Percentiles rank a stretch among this genome's conserved stretches.
Evolutionary conservation across 2,797 vertebrate species (phyloP).

Genomic region (Neoniphon sammara): DNA sequence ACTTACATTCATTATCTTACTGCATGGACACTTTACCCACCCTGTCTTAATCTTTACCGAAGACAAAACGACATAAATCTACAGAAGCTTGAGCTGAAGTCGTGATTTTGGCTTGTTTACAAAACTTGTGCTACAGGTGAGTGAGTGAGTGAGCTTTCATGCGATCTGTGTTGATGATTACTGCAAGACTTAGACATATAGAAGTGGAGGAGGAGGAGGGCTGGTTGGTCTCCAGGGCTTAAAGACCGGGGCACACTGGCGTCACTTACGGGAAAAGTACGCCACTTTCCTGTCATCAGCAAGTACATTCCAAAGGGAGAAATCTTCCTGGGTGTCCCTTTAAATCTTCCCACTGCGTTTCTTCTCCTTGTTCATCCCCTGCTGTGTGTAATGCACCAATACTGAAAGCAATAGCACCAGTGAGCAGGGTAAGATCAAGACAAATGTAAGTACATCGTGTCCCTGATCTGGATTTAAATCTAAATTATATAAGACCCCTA

Average conservation of each 20-base stretch:
- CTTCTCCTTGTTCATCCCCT: constrained; percentile 26
- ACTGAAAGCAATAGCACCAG: too few relatives aligned
- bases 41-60: not conserved
- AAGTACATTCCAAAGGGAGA: constrained; percentile 10
- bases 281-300: not conserved
- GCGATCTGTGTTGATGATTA: constrained; percentile 16
- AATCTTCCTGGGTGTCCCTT: not conserved
- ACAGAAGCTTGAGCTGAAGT: not conserved
- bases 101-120: constrained; percentile 1
- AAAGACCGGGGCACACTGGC: not conserved
- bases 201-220: not conserved
- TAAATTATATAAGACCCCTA: constrained; percentile 10
- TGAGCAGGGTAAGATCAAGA: constrained; percentile 24
- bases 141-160: constrained; percentile 2
- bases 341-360: constrained; percentile 8
- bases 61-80: constrained; percentile 4
- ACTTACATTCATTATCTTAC: not conserved
- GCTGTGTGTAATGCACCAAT: constrained; percentile 28
- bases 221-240: not conserved
- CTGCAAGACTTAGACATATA: not conserved
- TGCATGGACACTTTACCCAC: too few relatives aligned
- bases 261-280: not conserved
- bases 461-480: constrained; percentile 34
- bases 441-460: too few relatives aligned
- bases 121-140: constrained; percentile 3